These are phyloP conservation scores for Struthidea cinerea DNA, from an alignment of 2,113 vertebrate genomes.

Conservation along the genomic window DNA sequence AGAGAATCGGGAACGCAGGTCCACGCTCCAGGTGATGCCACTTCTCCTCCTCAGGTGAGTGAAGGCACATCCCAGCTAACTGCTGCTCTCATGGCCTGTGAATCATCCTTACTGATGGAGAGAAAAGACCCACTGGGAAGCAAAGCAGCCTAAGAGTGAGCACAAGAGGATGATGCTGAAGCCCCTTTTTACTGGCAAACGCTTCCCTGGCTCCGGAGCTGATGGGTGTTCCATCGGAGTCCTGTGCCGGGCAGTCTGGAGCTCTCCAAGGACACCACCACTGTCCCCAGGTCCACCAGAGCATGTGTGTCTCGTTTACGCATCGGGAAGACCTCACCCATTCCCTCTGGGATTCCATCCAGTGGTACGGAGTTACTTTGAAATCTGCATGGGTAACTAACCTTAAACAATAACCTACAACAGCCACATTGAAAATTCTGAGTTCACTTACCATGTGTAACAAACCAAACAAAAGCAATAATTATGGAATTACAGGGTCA, in stretches of 20 bases:
- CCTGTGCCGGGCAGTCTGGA: background rate
- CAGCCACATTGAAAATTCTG: slow-evolving; percentile 18
- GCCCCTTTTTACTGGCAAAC: background rate
- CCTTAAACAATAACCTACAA: slow-evolving; percentile 14
- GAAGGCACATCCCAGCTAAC: background rate
- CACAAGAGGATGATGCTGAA: background rate
- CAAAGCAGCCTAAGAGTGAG: background rate
- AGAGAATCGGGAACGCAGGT: accelerated
- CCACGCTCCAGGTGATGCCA: accelerated
- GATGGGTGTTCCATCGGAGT: background rate
- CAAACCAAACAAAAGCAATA: slow-evolving; percentile 74
- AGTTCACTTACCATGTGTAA: slow-evolving; percentile 56
- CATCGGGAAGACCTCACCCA: background rate
- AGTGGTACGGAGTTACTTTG: background rate
- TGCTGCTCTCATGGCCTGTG: background rate
- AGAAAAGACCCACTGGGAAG: background rate
- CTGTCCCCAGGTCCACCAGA: background rate
- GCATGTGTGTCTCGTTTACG: background rate
- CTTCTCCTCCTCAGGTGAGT: background rate
- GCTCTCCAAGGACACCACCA: background rate
- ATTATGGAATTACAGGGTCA: slow-evolving; percentile 89
- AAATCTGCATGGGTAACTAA: background rate
- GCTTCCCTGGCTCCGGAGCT: background rate
- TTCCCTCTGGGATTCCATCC: background rate
- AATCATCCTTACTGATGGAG: background rate